Evolutionary conservation across 1,140 invertebrate genomes (phyloP).

Genomic region (Cydia pomonella): DNA sequence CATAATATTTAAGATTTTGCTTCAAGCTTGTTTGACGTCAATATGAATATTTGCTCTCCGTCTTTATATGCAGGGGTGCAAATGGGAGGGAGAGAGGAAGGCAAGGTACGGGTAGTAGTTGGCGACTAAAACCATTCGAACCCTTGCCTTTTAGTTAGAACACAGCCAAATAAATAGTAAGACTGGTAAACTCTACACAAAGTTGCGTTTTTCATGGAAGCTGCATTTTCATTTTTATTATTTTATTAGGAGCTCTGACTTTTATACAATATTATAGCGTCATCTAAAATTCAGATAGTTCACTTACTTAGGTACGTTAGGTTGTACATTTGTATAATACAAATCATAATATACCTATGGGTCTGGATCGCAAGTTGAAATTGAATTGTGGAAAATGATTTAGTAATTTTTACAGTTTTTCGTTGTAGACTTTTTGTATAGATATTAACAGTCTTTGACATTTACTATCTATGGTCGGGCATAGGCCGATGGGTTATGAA

Average conservation of each 20-base stretch:
- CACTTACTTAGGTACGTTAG: too few relatives aligned
- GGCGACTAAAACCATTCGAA: constrained; percentile 7
- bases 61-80: constrained; percentile 18
- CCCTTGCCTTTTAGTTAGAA: constrained; percentile 20
- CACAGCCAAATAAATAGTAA: neutral
- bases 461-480: constrained; percentile 2
- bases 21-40: constrained; percentile 27
- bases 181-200: neutral
- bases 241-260: neutral
- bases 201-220: neutral
- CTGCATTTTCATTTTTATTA: neutral
- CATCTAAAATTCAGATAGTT: too few relatives aligned
- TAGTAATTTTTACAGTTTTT: neutral
- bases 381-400: too few relatives aligned
- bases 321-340: too few relatives aligned
- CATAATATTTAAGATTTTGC: constrained; percentile 28
- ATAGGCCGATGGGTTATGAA: constrained; percentile 44
- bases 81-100: constrained; percentile 14
- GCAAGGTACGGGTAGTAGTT: constrained; percentile 4
- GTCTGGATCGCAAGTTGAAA: too few relatives aligned
- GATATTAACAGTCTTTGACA: neutral
- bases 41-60: constrained; percentile 24
- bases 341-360: too few relatives aligned
- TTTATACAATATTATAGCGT: neutral
- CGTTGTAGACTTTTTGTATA: neutral